Conservation (phyloP, 2,888 invertebrate species). For the Ennomos fuscantarius region DNA sequence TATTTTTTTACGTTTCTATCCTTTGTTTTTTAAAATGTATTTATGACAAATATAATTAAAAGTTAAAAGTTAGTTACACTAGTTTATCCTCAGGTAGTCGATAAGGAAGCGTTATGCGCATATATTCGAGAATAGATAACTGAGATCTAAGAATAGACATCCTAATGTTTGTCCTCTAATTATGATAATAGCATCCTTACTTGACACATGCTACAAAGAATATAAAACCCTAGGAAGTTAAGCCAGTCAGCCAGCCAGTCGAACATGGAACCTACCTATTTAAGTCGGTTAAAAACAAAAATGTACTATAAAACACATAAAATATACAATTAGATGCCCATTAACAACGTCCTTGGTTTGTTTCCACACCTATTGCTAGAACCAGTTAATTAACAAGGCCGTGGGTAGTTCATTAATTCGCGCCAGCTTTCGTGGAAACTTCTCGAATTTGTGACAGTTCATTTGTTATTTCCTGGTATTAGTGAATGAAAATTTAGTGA, state of each 20-base stretch:
- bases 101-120: conserved; percentile 29
- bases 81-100: background rate
- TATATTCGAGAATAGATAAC: conserved; percentile 28
- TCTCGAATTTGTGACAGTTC: conserved; percentile 13
- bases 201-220: background rate
- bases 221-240: background rate
- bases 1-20: no score
- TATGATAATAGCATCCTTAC: conserved; percentile 19
- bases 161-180: conserved; percentile 19
- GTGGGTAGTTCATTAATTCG: conserved; percentile 1
- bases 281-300: no score
- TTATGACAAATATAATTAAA: no score
- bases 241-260: no score
- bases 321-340: background rate
- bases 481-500: conserved; percentile 19
- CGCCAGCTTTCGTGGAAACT: conserved; percentile 28
- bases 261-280: no score
- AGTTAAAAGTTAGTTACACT: conserved; percentile 2
- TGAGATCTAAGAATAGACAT: conserved; percentile 30
- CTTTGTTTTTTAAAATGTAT: no score
- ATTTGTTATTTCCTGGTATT: conserved; percentile 17
- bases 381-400: conserved; percentile 15
- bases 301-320: no score
- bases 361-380: conserved; percentile 9
- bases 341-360: conserved; percentile 14